Base-by-base conservation (phyloP, 2,797 vertebrate species). In the Dipus sagitta region DNA sequence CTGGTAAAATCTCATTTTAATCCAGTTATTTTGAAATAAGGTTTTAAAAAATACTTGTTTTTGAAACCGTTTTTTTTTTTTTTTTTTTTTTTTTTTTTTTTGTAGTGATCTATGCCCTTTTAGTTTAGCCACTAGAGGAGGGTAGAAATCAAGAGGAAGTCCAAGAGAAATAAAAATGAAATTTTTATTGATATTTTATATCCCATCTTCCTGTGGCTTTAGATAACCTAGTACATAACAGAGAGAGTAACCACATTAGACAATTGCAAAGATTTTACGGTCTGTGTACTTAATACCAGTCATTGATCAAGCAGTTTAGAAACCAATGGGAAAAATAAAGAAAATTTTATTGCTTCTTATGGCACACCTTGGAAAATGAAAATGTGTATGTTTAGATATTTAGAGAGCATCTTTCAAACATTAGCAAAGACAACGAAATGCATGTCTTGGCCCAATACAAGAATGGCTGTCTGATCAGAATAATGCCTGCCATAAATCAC, bases 301-400 rank as follows among this genome's bases (percentile, higher is more conserved):
- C 78, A 92, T 78, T 83, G 68, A 96, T 95, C 79, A 94, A 94
- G 67, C 24, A 20, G 24, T 88, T 95, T 93, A 90, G 60, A 94
- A 95, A 67, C 80, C 64, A 91, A 72, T 60, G 76, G 47, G 24
- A 86, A 88, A 62, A 86, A 32, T 34, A 68, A 58, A 90, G 72
- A 85, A 24, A 58, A 65, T 32, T 90, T 85, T 71, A 95, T 65
- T 94, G 52, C 76, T 18, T 83, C 92, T 94, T 38, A 54, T 68
- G 30, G n/a, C 80, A 54, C n/a, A 86, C 2, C 21, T 89, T 83
- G 38, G 79, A 88, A 93, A 78, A 94, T 83, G 52, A 93, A 94
- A 67, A n/a, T 95, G 95, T 42, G 21, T n/a, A 65, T 52, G 28
- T 90, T 90, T 89, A 81, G n/a, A 68, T n/a, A 88, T 34, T 32